These are phyloP conservation scores for Cotesia glomerata DNA, from an alignment of 1,140 invertebrate species.

Conservation along the genomic window DNA sequence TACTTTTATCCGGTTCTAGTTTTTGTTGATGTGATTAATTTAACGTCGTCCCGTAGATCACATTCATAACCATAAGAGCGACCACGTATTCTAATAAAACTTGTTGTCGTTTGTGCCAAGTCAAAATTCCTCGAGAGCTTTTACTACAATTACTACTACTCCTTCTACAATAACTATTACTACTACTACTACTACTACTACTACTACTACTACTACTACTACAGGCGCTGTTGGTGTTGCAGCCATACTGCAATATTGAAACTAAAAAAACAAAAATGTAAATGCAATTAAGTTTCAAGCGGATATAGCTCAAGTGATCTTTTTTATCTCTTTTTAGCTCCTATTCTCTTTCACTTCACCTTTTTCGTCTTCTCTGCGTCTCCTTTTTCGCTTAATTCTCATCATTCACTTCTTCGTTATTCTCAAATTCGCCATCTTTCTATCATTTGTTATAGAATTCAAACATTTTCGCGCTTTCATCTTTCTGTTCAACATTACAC, in stretches of 20 bases:
- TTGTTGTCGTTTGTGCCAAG: not conserved
- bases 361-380: not conserved
- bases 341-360: not conserved
- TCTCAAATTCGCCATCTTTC: no score
- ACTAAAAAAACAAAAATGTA: constrained; percentile 14
- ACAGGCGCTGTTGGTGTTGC: no score
- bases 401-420: no score
- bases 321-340: not conserved
- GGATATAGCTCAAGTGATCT: not conserved
- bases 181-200: not conserved
- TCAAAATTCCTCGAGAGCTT: constrained; percentile 6
- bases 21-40: no score
- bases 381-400: no score
- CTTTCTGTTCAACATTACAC: no score
- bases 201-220: not conserved
- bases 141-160: not conserved
- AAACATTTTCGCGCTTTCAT: no score
- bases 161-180: no score
- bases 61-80: not conserved
- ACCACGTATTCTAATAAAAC: constrained; percentile 5
- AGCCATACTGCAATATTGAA: no score
- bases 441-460: no score
- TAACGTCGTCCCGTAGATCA: no score
- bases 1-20: no score
- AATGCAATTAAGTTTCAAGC: constrained; percentile 16